Base-by-base conservation (phyloP, 2,888 invertebrate species). In the Chorisops tibialis region DNA sequence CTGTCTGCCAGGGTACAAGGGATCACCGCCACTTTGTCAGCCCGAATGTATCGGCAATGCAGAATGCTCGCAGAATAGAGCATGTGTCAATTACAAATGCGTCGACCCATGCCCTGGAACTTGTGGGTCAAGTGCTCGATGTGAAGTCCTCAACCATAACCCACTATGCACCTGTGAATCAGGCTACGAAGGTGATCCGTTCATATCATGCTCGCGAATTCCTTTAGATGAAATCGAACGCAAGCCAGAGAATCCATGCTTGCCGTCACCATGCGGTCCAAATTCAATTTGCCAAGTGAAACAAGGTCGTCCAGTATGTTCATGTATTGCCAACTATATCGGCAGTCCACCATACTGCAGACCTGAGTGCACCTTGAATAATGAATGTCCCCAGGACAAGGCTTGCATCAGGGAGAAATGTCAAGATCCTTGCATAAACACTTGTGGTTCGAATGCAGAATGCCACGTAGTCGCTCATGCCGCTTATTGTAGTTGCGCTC, bases 321-420 rank as follows among this genome's bases (percentile, higher is more conserved):
- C 90, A 0, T 93, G 91, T 72, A 82, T 84, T 50, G 86, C 86
- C 37, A 88, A 88, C 70, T 92, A 89, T 73, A 84, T 89, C 60
- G 92, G 92, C 58, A 87, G 85, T 69, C 91, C 92, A 43, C 92
- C 89, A 7, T 87, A 85, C 72, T 91, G 91, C 72, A 82, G 87
- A 69, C 92, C 92, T 39, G 91, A 93, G 79, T 93, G 93, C 78
- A 83, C 90, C 5, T 84, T 89, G 59, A 92, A 87, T 73, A 87
- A 88, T 73, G 92, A 93, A 78, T 93, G 93, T 75, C 84, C 88
- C 18, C 79, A 84, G 65, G 82, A 89, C 74, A 85, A 86, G 78
- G 90, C 90, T 11, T 93, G 93, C 71, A 85, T 91, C 30, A 86
- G 86, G 68, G 89, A 91, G 72, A 91, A 89, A 79, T 93, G 93